Evolutionary conservation across 2,888 invertebrate species (phyloP).

Genomic region (Xanthia togata): DNA sequence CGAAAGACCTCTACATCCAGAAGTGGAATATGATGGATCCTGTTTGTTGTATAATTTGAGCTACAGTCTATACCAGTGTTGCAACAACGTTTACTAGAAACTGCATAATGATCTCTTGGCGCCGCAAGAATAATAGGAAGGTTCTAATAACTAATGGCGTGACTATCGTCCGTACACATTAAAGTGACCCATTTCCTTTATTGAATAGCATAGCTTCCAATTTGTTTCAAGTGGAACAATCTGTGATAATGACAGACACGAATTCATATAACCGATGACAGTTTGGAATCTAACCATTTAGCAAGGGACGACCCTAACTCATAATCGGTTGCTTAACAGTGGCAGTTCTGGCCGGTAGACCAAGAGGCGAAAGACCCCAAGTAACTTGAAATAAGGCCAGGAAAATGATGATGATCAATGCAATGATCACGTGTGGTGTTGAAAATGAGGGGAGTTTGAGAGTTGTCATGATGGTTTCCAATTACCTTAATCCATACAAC

Average conservation of each 20-base stretch:
- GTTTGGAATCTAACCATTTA: slow-evolving; percentile 31
- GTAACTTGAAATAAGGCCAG: background rate
- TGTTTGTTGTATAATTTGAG: background rate
- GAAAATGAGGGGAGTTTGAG: background rate
- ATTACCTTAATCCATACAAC: background rate
- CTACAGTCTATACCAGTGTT: background rate
- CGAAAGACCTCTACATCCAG: background rate
- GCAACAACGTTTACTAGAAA: background rate
- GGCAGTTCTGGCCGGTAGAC: background rate
- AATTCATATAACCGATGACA: slow-evolving; percentile 28
- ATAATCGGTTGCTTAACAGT: background rate
- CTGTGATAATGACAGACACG: slow-evolving; percentile 43
- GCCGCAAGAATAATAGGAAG: slow-evolving; percentile 1
- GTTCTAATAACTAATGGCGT: slow-evolving; percentile 25
- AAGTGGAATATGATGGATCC: background rate
- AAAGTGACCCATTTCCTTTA: slow-evolving; percentile 62
- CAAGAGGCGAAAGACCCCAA: background rate
- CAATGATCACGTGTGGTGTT: background rate
- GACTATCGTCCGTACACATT: slow-evolving; percentile 33
- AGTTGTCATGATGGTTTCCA: background rate
- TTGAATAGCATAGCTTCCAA: slow-evolving; percentile 59
- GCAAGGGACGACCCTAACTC: slow-evolving; percentile 10
- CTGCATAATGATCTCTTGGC: background rate
- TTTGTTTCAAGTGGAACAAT: slow-evolving; percentile 57
- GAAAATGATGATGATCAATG: background rate